A percentile compares a stretch with the other conserved stretches of the same genome.
phyloP scores from a whole-genome alignment of 2,888 invertebrate genomes.

The Eupithecia vulgata region DNA sequence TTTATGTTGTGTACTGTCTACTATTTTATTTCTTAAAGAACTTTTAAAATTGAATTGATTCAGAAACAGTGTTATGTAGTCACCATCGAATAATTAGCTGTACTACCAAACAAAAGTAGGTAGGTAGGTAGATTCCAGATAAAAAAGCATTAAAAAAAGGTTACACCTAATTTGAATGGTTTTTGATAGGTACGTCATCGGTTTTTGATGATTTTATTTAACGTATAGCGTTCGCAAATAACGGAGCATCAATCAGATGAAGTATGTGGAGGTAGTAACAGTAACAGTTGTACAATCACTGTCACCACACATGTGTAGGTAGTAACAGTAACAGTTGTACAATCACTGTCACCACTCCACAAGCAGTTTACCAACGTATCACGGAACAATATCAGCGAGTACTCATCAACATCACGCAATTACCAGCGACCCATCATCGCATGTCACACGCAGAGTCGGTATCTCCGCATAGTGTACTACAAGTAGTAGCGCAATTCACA shows the following conservation, averaged over 20 bases:
- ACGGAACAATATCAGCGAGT: constrained; percentile 31
- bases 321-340: constrained; percentile 10
- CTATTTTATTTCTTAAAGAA: too few species aligned
- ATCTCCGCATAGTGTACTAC: constrained; percentile 13
- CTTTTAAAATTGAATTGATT: too few species aligned
- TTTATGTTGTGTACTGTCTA: too few species aligned
- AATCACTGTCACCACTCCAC: constrained; percentile 28
- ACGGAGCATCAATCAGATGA: not conserved
- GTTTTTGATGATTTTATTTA: not conserved
- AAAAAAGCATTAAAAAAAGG: too few species aligned
- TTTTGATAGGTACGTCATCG: not conserved
- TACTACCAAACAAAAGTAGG: too few species aligned
- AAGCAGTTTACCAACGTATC: constrained; percentile 32
- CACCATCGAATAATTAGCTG: not conserved
- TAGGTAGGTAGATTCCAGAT: too few species aligned
- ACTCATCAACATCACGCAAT: constrained; percentile 37
- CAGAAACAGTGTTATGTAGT: not conserved
- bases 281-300: constrained; percentile 19
- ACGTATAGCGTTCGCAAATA: not conserved
- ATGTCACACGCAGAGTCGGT: constrained; percentile 38
- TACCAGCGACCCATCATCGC: constrained; percentile 37
- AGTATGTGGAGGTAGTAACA: constrained; percentile 1
- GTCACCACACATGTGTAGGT: constrained; percentile 16
- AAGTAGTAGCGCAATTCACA: constrained; percentile 13
- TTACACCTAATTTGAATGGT: not conserved